Percentiles rank a stretch among this genome's conserved stretches.
Evolutionary conservation across 2,797 vertebrate genomes (phyloP).

Genomic region (Craterocephalus amniculus): DNA sequence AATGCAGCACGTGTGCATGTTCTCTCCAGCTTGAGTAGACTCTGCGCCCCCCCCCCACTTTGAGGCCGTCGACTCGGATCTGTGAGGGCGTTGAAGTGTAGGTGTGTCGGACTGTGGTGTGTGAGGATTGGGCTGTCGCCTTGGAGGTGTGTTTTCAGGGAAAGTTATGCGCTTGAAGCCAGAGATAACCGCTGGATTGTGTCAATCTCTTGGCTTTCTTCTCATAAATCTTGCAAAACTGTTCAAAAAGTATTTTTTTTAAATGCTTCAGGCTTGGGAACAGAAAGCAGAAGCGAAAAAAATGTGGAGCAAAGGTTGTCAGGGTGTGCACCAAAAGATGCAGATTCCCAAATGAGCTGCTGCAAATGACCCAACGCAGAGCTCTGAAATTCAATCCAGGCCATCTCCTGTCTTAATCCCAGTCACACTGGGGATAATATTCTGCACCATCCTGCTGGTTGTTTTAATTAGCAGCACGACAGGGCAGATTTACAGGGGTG

Average conservation of each 20-base stretch:
- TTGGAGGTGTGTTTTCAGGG: constrained; percentile 50
- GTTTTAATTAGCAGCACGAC: constrained; percentile 23
- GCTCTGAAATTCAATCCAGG: not conserved
- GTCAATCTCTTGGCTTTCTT: not conserved
- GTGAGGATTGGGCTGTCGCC: constrained; percentile 65
- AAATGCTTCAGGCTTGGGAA: constrained; percentile 13
- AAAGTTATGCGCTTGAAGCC: constrained; percentile 21
- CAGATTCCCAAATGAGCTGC: not conserved
- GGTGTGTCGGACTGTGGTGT: constrained; percentile 23
- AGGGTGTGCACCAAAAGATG: not conserved
- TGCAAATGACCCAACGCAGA: not conserved
- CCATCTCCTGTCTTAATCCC: constrained; percentile 12
- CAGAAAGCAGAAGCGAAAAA: constrained; percentile 5
- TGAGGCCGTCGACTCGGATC: constrained; percentile 41
- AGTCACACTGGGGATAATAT: constrained; percentile 26
- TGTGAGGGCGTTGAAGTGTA: constrained; percentile 17
- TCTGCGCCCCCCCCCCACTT: constrained; percentile 45
- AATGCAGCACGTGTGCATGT: constrained; percentile 40
- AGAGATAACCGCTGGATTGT: not conserved
- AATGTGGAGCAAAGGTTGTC: constrained; percentile 30
- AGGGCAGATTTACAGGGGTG: not conserved
- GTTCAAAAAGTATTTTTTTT: not conserved
- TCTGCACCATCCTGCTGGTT: constrained; percentile 25
- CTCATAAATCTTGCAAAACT: not conserved
- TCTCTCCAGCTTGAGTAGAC: constrained; percentile 38